Conservation (phyloP, 2,888 invertebrate species). For the Rutpela maculata region DNA sequence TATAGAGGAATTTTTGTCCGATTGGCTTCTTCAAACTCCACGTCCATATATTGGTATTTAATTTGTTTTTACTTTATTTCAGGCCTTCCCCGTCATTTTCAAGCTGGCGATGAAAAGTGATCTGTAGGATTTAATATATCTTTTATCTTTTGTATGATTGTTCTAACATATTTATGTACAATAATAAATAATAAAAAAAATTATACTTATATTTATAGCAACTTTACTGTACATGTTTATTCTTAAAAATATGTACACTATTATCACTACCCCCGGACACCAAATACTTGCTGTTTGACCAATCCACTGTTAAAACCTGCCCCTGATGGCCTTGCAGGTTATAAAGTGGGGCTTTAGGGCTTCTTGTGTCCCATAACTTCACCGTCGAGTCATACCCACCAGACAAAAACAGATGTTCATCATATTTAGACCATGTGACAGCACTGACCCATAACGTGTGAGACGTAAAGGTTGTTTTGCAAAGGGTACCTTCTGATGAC, state of each 20-base stretch:
- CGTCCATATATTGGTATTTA: neutral
- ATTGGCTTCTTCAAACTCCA: too few species aligned
- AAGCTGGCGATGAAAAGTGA: slow-evolving; percentile 69
- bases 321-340: slow-evolving; percentile 96
- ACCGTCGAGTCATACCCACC: slow-evolving; percentile 93
- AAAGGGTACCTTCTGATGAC: slow-evolving; percentile 89
- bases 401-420: slow-evolving; percentile 91
- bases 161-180: neutral
- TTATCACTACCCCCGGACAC: slow-evolving; percentile 96
- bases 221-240: slow-evolving; percentile 61
- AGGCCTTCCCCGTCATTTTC: slow-evolving; percentile 70
- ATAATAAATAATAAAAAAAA: slow-evolving; percentile 13
- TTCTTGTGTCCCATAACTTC: slow-evolving; percentile 97
- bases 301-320: slow-evolving; percentile 94
- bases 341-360: slow-evolving; percentile 93
- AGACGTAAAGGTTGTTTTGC: slow-evolving; percentile 91
- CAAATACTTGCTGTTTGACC: slow-evolving; percentile 91
- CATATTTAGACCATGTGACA: slow-evolving; percentile 90
- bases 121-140: neutral
- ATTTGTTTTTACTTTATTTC: slow-evolving; percentile 55
- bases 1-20: too few species aligned
- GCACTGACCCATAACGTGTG: slow-evolving; percentile 95
- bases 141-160: slow-evolving; percentile 22
- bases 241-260: slow-evolving; percentile 90
- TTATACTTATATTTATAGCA: slow-evolving; percentile 12